Evolutionary conservation across 2,113 vertebrate species (phyloP).

Genomic region (Todiramphus saurophagus): DNA sequence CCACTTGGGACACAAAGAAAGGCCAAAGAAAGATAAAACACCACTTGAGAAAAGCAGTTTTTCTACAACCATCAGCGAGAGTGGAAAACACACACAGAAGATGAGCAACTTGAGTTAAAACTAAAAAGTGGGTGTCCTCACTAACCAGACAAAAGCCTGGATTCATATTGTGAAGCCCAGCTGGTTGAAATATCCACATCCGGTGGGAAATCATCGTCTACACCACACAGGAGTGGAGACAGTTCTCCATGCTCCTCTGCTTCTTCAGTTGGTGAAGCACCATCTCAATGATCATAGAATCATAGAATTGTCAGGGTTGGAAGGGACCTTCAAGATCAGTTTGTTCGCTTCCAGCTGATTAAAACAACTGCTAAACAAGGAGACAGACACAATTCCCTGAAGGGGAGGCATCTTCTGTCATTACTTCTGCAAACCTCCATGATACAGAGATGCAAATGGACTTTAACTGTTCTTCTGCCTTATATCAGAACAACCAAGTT

Average conservation of each 20-base stretch:
- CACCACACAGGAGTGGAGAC: neutral
- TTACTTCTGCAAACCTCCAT: neutral
- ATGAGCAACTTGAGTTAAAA: neutral
- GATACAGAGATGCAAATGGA: neutral
- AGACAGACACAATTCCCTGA: neutral
- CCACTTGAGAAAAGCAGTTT: neutral
- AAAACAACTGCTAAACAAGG: neutral
- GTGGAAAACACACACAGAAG: neutral
- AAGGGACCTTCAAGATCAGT: no score
- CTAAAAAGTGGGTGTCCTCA: neutral
- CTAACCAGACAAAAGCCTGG: neutral
- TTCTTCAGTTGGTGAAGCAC: neutral
- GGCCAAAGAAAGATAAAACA: neutral
- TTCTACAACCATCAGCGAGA: neutral
- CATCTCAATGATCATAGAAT: neutral
- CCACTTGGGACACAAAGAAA: neutral
- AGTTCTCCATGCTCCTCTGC: neutral
- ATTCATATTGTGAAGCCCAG: neutral
- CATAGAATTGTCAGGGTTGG: no score
- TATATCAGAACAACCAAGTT: neutral
- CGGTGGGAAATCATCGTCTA: neutral
- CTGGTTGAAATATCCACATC: neutral
- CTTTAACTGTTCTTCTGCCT: neutral
- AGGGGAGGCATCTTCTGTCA: neutral
- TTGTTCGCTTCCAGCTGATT: rapidly evolving